phyloP scores from a whole-genome alignment of 2,888 invertebrate species.

The Argyresthia goedartella region DNA sequence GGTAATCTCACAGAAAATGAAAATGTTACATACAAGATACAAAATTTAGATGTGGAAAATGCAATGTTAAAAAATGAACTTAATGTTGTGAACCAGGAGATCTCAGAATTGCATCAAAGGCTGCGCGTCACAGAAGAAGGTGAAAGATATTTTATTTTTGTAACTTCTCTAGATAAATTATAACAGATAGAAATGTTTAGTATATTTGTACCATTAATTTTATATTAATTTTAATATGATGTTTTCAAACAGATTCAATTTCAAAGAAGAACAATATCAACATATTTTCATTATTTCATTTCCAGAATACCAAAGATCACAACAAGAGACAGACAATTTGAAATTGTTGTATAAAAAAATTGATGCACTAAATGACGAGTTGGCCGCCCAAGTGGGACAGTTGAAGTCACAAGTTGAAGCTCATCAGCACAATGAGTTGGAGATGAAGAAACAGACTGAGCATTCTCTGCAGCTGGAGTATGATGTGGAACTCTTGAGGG shows the following conservation, averaged over 20 bases:
- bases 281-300: too few relatives aligned
- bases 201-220: not conserved
- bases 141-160: not conserved
- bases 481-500: slow-evolving; percentile 27
- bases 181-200: not conserved
- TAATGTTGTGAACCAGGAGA: slow-evolving; percentile 49
- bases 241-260: not conserved
- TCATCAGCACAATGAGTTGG: too few relatives aligned
- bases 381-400: too few relatives aligned
- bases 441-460: too few relatives aligned
- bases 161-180: too few relatives aligned
- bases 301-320: too few relatives aligned
- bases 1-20: slow-evolving; percentile 31
- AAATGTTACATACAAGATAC: slow-evolving; percentile 30
- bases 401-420: too few relatives aligned
- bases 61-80: slow-evolving; percentile 59
- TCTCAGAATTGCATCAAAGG: slow-evolving; percentile 38
- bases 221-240: not conserved
- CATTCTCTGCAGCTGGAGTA: slow-evolving; percentile 18
- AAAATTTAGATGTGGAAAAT: slow-evolving; percentile 58
- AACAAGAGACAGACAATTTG: too few relatives aligned
- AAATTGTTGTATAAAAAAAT: too few relatives aligned
- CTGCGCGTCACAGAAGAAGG: slow-evolving; percentile 47
- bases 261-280: too few relatives aligned
- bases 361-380: too few relatives aligned